Base-by-base conservation (phyloP, 1,140 invertebrate species). In the Plectus sambesii region DNA sequence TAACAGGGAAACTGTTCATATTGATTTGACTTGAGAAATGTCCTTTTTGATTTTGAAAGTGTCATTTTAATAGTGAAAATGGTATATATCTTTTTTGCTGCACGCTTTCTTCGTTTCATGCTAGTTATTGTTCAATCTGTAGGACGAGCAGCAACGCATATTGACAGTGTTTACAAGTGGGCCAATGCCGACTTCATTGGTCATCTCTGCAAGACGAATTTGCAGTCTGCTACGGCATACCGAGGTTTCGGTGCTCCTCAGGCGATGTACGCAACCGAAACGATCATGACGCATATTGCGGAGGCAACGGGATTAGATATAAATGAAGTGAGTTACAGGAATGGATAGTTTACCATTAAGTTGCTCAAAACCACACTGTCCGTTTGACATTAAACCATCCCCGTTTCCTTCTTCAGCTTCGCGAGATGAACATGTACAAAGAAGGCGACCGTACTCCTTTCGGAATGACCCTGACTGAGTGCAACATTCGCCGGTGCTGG, bases 201-300 rank as follows among this genome's bases (percentile, higher is more conserved):
- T 23, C 46, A 44, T 23, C 45, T 67, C 30, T 66, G 63, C 47
- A 62, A 62, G 26, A 66, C 63, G 1, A 68, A 66, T 30, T 40
- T 49, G 29, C 61, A 63, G 9, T 58, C 45, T 42, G 12, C 3
- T 24, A 44, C n/a, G 38, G 37, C 46, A 5, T 43, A 25, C 15
- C 37, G 48, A 51, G 48, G 47, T 12, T 89, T 88, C 65, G 85
- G 86, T 9, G 85, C 81, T 0, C 86, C 86, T 0, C 86, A 89
- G 55, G 85, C 82, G 24, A 88, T 88, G 85, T 81, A 86, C 63
- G 75, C 79, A 1, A 80, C 76, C 0, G 87, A 92, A 72, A 79
- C 75, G 53, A 80, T 86, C 35, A 76, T 87, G 20, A 73, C 80
- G 39, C 78, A 84, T 56, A 76, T 89, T 17, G 84, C 86, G 3